Evolutionary conservation across 2,888 invertebrate genomes (phyloP), one percentile per base, ranked within the genome.

Genomic region (Archips crataeganus): DNA sequence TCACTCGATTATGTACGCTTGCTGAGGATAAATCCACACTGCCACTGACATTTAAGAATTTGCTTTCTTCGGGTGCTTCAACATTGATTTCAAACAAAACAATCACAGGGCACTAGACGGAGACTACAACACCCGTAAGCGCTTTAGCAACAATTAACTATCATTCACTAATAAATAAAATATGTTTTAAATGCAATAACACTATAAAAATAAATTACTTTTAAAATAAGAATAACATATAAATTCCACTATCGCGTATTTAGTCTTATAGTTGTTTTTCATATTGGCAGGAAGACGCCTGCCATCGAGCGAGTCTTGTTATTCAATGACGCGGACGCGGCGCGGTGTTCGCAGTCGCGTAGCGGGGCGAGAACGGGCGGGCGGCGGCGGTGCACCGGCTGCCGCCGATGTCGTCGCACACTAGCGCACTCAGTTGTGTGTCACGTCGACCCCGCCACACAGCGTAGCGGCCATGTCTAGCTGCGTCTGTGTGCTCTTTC

Each of bases 231-330:
- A 84, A 89, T 90, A 93, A 92, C 90, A 88, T 92, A 87, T 91
- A 90, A 91, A 91, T 90, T 93, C 86, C 90, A 94, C 92, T 92
- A 92, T 90, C 92, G 90, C 92, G 93, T 91, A 85, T 91, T 92
- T 93, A 89, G 88, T 90, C 84, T 87, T 84, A 87, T 91, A 92
- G 91, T 92, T 89, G 86, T 88, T 90, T 89, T 90, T 93, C 94
- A 94, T 94, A 91, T 93, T 94, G 94, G 92, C 93, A 92, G 93
- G 86, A 89, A 88, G 85, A 90, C 94, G 94, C 88, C 93, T 93
- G 92, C 93, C 93, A 92, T 91, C 92, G 90, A 94, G 90, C 93
- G 89, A 92, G 92, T 91, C 94, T 94, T 93, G 94, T 93, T 94
- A 91, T 92, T 94, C 92, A 94, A 94, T 94, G 94, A 94, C 94